Conservation (phyloP, 2,797 vertebrate genomes). For the Cyclura pinguis region DNA sequence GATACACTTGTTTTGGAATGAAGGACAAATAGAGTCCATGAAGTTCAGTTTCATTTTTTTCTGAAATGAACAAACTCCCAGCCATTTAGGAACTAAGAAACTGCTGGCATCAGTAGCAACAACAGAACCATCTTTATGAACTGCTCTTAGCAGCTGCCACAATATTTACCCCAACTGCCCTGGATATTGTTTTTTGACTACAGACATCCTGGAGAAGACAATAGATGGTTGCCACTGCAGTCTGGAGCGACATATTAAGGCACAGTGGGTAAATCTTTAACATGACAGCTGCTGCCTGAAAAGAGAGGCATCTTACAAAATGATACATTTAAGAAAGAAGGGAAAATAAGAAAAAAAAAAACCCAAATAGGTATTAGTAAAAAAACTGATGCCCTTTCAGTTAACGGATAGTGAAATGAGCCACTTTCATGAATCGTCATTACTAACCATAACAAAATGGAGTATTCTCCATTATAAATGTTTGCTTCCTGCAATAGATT, state of each 20-base stretch:
- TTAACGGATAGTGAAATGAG: not conserved
- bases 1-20: not conserved
- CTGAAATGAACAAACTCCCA: not conserved
- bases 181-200: not conserved
- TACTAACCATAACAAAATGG: not conserved
- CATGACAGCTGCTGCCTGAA: no score
- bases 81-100: not conserved
- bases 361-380: not conserved
- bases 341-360: not conserved
- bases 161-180: not conserved
- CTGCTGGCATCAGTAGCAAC: not conserved
- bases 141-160: not conserved
- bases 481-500: slow-evolving; percentile 9
- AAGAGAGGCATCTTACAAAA: not conserved
- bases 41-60: no score
- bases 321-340: not conserved
- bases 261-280: not conserved
- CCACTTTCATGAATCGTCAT: not conserved
- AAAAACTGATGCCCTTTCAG: not conserved
- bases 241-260: not conserved
- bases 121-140: not conserved
- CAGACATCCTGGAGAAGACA: not conserved
- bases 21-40: no score
- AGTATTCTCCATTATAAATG: not conserved
- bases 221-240: not conserved